phyloP scores from a whole-genome alignment of 2,113 vertebrate species.

The Campylomormyrus numenius region DNA sequence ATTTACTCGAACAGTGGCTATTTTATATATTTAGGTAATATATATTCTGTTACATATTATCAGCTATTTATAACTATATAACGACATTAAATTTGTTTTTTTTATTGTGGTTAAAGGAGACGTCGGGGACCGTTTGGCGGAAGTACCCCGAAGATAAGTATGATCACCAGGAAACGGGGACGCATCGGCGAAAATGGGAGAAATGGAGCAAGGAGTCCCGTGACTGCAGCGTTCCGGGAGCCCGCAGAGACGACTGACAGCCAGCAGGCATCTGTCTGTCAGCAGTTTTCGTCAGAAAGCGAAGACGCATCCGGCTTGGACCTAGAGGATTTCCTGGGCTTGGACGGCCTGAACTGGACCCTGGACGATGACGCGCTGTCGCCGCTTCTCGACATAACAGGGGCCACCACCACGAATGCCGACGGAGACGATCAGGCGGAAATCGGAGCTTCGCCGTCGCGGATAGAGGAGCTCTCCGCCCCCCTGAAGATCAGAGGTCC shows the following conservation, averaged over 20 bases:
- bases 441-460: slow-evolving; percentile 26
- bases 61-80: neutral
- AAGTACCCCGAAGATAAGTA: slow-evolving; percentile 23
- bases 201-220: slow-evolving; percentile 11
- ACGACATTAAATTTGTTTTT: neutral
- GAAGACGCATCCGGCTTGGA: slow-evolving; percentile 40
- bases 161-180: slow-evolving; percentile 65
- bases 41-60: neutral
- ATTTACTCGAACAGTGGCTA: neutral
- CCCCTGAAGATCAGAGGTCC: slow-evolving; percentile 34
- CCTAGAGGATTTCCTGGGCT: slow-evolving; percentile 51
- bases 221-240: slow-evolving; percentile 8
- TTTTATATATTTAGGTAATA: neutral
- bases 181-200: slow-evolving; percentile 19
- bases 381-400: slow-evolving; percentile 37
- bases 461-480: slow-evolving; percentile 15
- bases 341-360: slow-evolving; percentile 53
- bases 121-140: neutral
- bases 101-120: neutral
- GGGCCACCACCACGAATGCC: slow-evolving; percentile 20
- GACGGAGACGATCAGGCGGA: slow-evolving; percentile 11
- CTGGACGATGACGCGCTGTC: slow-evolving; percentile 37
- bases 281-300: slow-evolving; percentile 28
- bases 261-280: slow-evolving; percentile 8
- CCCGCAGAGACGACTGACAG: slow-evolving; percentile 23